phyloP scores from a whole-genome alignment of 2,113 vertebrate species.

The Copsychus sechellarum region DNA sequence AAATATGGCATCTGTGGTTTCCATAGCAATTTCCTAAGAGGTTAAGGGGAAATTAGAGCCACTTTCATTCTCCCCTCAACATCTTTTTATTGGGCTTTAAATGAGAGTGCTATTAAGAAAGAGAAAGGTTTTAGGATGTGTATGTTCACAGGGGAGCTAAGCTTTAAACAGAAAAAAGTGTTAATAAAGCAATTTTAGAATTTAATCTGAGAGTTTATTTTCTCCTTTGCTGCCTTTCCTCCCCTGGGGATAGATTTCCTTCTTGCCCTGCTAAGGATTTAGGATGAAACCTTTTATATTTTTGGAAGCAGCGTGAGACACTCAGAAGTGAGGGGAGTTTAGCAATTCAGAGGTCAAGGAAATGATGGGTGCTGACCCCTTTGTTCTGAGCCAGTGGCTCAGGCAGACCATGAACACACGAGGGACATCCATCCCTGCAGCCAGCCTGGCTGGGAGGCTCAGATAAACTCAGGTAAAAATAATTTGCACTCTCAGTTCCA shows the following conservation, averaged over 20 bases:
- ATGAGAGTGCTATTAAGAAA: conserved; percentile 24
- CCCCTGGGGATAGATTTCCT: conserved; percentile 15
- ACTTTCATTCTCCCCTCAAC: neutral
- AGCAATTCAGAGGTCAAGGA: neutral
- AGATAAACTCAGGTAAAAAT: neutral
- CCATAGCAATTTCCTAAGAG: conserved; percentile 23
- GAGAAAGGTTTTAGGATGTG: neutral
- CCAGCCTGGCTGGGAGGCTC: neutral
- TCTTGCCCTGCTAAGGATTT: conserved; percentile 17
- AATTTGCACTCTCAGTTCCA: neutral
- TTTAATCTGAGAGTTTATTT: conserved; percentile 60
- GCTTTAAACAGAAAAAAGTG: neutral
- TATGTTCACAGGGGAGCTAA: neutral
- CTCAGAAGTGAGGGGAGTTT: neutral
- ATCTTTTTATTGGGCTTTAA: neutral
- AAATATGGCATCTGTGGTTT: neutral
- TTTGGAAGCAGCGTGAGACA: neutral
- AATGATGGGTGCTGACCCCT: neutral
- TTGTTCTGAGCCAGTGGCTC: neutral
- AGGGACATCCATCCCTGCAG: neutral
- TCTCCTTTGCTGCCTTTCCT: conserved; percentile 41
- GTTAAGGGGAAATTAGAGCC: neutral
- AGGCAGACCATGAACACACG: neutral
- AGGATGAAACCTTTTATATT: neutral
- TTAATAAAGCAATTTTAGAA: conserved; percentile 58